Evolutionary conservation across 2,113 vertebrate species (phyloP), one percentile per base, ranked within the genome.

Genomic region (Brevimyrus niger): DNA sequence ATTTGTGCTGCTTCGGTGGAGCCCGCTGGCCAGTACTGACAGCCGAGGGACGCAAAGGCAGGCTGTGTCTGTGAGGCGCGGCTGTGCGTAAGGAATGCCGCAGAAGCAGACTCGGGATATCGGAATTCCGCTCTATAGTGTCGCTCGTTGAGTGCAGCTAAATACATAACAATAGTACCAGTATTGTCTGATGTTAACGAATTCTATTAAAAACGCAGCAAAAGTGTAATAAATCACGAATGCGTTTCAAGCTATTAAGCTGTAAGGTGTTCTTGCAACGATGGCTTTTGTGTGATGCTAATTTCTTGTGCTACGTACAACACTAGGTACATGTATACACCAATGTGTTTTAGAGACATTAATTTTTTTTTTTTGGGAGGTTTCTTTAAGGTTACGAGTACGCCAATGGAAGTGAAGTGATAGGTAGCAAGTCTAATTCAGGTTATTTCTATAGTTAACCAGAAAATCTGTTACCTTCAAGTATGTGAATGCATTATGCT

Each of bases 161-260:
- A 82, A 51, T 44, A 31, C 55, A 58, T 44, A 38, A 55, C 38
- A 7, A 89, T 38, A 80, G 46, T 65, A 55, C 4, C 88, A 89
- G 69, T 89, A 80, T 89, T 89, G 73, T 42, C 50, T 31, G 69
- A 55, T n/a, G 76, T 89, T 51, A 31, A 89, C 2, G 11, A 51
- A 76, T 89, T 51, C 47, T 83, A 35, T 89, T 48, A 83, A 44
- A 51, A n/a, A 53, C 19, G 3, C 50, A 23, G 48, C 61, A 76
- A 51, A 38, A 8, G 23, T 23, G 46, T 80, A 44, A 47, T 27
- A 46, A 31, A 44, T 73, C n/a, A 87, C 8, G 23, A 53, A 19
- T 31, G 27, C 48, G 42, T 82, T 51, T 89, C 31, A 82, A n/a
- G 88, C 21, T 38, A 53, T 23, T 44, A 53, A 53, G 69, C 44